A percentile compares a stretch with the other conserved stretches of the same genome.
Conservation (phyloP, 2,888 invertebrate genomes). For the Andrena fulva region DNA sequence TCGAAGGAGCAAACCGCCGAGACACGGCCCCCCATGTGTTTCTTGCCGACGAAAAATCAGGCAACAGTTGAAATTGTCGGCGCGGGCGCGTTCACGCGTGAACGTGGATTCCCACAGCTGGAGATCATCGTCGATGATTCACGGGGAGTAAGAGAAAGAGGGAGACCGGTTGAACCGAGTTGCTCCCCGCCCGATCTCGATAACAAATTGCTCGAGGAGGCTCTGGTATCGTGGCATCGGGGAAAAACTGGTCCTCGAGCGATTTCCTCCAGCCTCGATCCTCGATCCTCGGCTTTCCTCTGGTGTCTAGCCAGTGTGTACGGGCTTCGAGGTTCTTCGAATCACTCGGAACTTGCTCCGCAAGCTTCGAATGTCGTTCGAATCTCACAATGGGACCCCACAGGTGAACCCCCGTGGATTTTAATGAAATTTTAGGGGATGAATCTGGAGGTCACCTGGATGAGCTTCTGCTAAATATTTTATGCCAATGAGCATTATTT, state of each 20-base stretch:
- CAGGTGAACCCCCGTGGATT: too few species aligned
- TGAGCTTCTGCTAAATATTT: too few species aligned
- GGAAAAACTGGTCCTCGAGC: constrained; percentile 52
- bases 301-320: not conserved
- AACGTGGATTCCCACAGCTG: constrained; percentile 9
- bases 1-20: not conserved
- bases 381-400: too few species aligned
- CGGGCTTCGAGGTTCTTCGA: not conserved
- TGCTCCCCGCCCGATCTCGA: constrained; percentile 26
- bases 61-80: not conserved
- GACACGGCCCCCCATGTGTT: not conserved
- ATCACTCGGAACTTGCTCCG: not conserved
- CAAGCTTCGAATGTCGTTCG: not conserved
- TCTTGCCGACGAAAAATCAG: not conserved
- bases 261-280: constrained; percentile 51
- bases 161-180: constrained; percentile 28
- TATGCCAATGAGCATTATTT: too few species aligned
- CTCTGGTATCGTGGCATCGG: constrained; percentile 36
- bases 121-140: constrained; percentile 18
- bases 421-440: too few species aligned
- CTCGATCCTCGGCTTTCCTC: constrained; percentile 33
- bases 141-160: not conserved
- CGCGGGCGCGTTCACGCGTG: not conserved
- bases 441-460: too few species aligned
- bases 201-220: constrained; percentile 52